Conservation (phyloP, 37 sponge, comb jelly and placozoan species). For the Spongilla lacustris region DNA sequence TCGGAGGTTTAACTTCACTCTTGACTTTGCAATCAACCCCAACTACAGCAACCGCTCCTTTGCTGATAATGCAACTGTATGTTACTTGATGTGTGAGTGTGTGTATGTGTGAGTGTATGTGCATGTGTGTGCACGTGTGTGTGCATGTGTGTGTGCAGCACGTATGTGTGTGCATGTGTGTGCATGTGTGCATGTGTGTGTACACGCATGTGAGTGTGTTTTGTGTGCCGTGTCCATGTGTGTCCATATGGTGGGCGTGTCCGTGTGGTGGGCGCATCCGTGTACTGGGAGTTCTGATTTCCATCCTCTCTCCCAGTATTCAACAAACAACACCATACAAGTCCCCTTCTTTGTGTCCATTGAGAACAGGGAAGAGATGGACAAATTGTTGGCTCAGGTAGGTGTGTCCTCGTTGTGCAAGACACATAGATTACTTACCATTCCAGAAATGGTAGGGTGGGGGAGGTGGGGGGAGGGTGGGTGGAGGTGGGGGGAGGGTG, state of each 20-base stretch:
- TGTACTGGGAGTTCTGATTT: not conserved
- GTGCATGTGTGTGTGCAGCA: too few species aligned
- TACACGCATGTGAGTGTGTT: too few species aligned
- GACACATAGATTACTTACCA: too few species aligned
- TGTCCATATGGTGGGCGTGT: not conserved
- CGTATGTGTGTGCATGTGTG: not conserved
- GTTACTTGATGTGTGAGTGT: too few species aligned
- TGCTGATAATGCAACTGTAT: conserved; percentile 4
- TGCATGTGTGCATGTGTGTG: not conserved
- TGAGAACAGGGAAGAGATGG: not conserved
- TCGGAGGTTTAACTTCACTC: conserved; percentile 54
- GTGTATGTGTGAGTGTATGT: conserved; percentile 5
- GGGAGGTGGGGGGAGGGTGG: too few species aligned
- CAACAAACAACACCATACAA: not conserved
- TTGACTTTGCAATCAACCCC: conserved; percentile 41
- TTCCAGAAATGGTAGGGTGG: too few species aligned
- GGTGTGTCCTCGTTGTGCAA: too few species aligned
- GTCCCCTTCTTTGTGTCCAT: not conserved
- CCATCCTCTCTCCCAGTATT: not conserved
- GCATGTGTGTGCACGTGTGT: not conserved
- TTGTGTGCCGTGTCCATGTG: not conserved
- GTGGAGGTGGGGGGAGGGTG: too few species aligned
- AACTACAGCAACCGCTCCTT: not conserved
- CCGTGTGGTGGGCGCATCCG: too few species aligned
- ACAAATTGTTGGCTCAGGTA: not conserved